phyloP scores from a whole-genome alignment of 2,888 invertebrate genomes.

The Heteromurus nitidus region DNA sequence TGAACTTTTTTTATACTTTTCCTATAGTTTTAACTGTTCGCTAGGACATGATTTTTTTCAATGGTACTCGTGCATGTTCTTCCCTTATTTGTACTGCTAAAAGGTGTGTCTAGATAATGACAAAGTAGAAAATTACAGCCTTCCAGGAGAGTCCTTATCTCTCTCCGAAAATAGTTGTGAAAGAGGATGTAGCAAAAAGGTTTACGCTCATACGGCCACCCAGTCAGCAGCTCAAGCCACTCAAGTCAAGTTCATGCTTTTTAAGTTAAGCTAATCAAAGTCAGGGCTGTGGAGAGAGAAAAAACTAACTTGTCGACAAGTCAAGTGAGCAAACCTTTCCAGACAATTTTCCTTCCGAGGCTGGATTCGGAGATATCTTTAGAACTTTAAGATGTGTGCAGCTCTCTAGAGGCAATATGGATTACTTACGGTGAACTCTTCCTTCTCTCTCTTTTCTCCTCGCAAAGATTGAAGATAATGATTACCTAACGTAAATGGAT shows the following conservation, averaged over 20 bases:
- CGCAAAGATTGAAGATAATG: too few relatives aligned
- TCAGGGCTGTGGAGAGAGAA: background rate
- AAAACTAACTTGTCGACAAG: background rate
- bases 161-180: slow-evolving; percentile 5
- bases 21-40: too few relatives aligned
- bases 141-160: slow-evolving; percentile 19
- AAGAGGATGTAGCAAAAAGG: background rate
- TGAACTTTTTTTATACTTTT: background rate
- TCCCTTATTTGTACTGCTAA: slow-evolving; percentile 34
- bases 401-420: too few relatives aligned
- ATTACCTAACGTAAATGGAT: too few relatives aligned
- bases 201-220: too few relatives aligned
- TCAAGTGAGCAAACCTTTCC: background rate
- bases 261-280: background rate
- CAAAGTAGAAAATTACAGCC: background rate
- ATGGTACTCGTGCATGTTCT: background rate
- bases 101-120: slow-evolving; percentile 31
- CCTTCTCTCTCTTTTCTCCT: too few relatives aligned
- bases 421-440: too few relatives aligned
- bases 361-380: too few relatives aligned
- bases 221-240: background rate
- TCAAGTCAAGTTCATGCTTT: background rate
- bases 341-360: background rate
- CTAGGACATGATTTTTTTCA: too few relatives aligned
- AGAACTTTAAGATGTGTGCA: too few relatives aligned